Base-by-base conservation (phyloP, 2,797 vertebrate species). In the Ispidina lecontei region DNA sequence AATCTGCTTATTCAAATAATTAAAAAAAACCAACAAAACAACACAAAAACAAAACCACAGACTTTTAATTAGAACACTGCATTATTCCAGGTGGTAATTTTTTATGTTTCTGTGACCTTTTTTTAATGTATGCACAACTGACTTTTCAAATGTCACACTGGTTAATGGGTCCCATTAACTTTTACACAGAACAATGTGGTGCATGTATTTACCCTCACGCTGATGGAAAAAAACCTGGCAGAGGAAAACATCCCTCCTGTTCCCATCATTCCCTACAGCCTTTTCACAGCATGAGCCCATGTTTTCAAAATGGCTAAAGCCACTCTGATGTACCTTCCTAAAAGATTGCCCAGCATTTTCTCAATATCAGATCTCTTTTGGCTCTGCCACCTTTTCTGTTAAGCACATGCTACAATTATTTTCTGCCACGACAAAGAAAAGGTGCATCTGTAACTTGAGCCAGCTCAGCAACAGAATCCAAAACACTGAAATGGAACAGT, bases 61-160 rank as follows among this genome's bases (percentile, higher is more conserved):
- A 46, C 47, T 70, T 91, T 46, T 12, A 76, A 28, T 51, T 54
- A 68, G 14, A 86, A 11, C 25, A 77, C 10, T 54, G 31, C 19
- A n/a, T 71, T 80, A 89, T 54, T 76, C 17, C 41, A 64, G 15
- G 19, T 62, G n/a, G 71, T 87, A 58, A 33, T 67, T 85, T 87
- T 82, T 82, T 65, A 71, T 13, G n/a, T 43, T 89, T 84, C 52
- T 51, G 46, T 89, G 83, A 92, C 71, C 76, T 83, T 85, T 91
- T 43, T 43, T 41, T 55, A 60, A 86, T n/a, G 14, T 79, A 84
- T 23, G n/a, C 37, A 76, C 37, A 76, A 63, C 25, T 65, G 65
- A 55, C 31, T 83, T 87, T 71, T 64, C 62, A 68, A 77, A 77
- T 83, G 51, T 35, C 78, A 70, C 25, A 41, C 22, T 77, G 10